Percentiles rank a stretch among this genome's conserved stretches.
Evolutionary conservation across 53 echinoderm and acorn worm species (phyloP).

Genomic region (Echinometra lucunter): DNA sequence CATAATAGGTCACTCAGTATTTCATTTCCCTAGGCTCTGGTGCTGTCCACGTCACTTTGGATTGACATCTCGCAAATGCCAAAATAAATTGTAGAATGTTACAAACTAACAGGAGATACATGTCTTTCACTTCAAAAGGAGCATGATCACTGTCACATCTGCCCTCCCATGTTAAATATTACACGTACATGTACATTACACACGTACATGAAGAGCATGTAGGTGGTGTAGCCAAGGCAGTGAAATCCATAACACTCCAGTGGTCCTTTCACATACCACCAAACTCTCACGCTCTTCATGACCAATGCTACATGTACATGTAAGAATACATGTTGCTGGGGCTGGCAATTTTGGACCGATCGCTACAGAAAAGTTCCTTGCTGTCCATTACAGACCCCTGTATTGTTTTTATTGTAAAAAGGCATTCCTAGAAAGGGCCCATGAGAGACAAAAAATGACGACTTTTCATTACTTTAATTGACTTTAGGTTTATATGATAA

Average conservation of each 20-base stretch:
- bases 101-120: too few relatives aligned
- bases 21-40: not conserved
- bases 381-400: not conserved
- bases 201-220: not conserved
- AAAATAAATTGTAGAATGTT: not conserved
- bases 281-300: not conserved
- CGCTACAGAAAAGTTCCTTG: not conserved
- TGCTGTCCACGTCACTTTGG: not conserved
- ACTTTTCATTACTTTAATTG: too few relatives aligned
- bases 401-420: not conserved
- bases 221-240: not conserved
- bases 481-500: not conserved
- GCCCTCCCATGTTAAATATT: not conserved
- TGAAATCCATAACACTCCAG: not conserved
- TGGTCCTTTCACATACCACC: not conserved
- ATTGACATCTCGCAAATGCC: not conserved
- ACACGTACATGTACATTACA: not conserved
- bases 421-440: too few relatives aligned
- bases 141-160: not conserved
- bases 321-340: too few relatives aligned
- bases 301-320: too few relatives aligned
- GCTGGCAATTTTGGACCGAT: not conserved
- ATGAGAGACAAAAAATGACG: too few relatives aligned
- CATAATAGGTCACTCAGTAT: not conserved
- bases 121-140: not conserved